Base-by-base conservation (phyloP, 64 coral and sea anemone genomes). In the Dendronephthya gigantea region DNA sequence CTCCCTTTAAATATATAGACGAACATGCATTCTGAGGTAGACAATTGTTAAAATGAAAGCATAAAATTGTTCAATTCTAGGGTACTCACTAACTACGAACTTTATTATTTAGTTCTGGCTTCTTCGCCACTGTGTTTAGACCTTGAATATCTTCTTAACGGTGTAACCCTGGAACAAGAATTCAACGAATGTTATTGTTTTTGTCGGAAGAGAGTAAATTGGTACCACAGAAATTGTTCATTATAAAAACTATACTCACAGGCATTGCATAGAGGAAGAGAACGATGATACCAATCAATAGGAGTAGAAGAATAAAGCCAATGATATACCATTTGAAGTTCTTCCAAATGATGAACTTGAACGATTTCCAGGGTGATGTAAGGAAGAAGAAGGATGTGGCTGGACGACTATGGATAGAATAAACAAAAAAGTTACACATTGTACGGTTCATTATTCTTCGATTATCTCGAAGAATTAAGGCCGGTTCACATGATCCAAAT, bases 331-430 rank as follows among this genome's bases (percentile, higher is more conserved):
- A 79, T 39, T 79, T 79, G 72, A 33, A 79, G 30, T 79, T 79
- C 30, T 39, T 34, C 72, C 72, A 79, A 17, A 79, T 79, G 25
- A 79, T 79, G 31, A 13, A 79, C 28, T 79, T 79, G 72, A 79
- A 79, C 22, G 72, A 79, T 39, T 79, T 79, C 72, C 72, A 79
- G 72, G 72, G 72, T 79, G 72, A 79, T 79, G 72, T 79, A 39
- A 79, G 72, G 72, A 79, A 79, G 72, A 79, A 79, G 32, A 79
- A 79, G 25, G 72, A 79, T 79, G 72, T 79, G 31, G 72, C 32
- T 35, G 72, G 72, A 79, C 72, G 72, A 13, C 72, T 79, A 36
- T 35, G 29, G 17, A 14, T 12, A 79, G 30, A 79, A 34, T 16
- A 2, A 15, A 79, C 34, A 28, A 1, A 33, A 14, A 79, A 8